Evolutionary conservation across 1,140 invertebrate genomes (phyloP), one percentile per base, ranked within the genome.

Genomic region (Nasonia vitripennis): DNA sequence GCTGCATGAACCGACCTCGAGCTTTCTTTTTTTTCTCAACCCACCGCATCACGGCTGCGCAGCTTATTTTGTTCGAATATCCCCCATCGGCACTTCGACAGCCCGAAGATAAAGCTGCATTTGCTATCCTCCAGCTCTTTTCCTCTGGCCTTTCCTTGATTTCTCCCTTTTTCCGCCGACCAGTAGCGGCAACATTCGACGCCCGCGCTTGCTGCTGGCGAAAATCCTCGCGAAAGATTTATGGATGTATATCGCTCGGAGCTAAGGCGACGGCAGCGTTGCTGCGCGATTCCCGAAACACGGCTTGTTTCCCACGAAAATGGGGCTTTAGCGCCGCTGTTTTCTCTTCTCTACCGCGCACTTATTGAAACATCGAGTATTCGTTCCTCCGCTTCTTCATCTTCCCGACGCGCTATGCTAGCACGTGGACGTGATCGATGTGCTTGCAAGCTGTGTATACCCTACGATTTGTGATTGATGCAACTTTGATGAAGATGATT

Each of bases 301-400:
- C 75, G 17, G 55, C 82, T 78, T 82, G 74, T 20, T 78, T 62
- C 31, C 62, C 45, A 27, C 20, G 6, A 78, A 86, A 86, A 85
- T 78, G 70, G 55, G 70, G 51, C 71, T 62, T 62, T 23, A 80
- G 78, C 78, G 81, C 68, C 81, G 75, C 3, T 51, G 37, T 23
- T 78, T 82, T 83, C 84, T 85, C 74, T 37, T 27, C 78, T n/a
- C 20, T 27, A 27, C 27, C 34, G 34, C 55, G 1, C 55, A 7
- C 73, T 86, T 87, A 88, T 87, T 86, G 85, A 88, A 79, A 27
- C 83, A 84, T 27, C 71, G 12, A 62, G 23, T 73, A 73, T 45
- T 27, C 68, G 12, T 2, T 51, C 41, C 10, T 7, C 0, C 11
- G 48, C 2, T 71, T 81, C 20, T 70, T 45, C n/a, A 48, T 48